phyloP scores from a whole-genome alignment of 1,140 invertebrate genomes.

The Zaprionus ghesquierei region DNA sequence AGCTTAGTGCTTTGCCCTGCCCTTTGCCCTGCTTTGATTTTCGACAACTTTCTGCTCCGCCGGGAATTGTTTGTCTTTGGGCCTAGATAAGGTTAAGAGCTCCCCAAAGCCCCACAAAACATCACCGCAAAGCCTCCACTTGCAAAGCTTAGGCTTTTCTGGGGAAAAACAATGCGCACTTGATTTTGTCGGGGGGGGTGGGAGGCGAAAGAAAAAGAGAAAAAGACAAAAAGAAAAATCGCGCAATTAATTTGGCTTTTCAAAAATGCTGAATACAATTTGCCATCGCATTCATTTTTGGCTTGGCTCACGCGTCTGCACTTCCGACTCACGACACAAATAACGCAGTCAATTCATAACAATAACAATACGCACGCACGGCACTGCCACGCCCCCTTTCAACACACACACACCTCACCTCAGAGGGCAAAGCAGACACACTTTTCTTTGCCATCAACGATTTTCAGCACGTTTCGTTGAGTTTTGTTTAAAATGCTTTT shows the following conservation, averaged over 20 bases:
- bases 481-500: slow-evolving; percentile 78
- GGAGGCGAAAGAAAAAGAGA: not conserved
- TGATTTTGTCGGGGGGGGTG: not conserved
- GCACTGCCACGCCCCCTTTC: not conserved
- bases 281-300: slow-evolving; percentile 3
- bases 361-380: slow-evolving; percentile 46
- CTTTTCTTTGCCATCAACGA: slow-evolving; percentile 64
- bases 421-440: slow-evolving; percentile 27
- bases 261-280: not conserved
- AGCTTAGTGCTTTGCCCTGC: slow-evolving; percentile 38
- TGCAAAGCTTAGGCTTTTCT: not conserved
- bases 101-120: slow-evolving; percentile 12
- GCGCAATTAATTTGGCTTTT: slow-evolving; percentile 15
- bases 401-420: not conserved
- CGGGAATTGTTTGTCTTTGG: slow-evolving; percentile 10
- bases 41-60: slow-evolving; percentile 16
- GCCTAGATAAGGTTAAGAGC: slow-evolving; percentile 26
- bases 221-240: not conserved
- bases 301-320: slow-evolving; percentile 43
- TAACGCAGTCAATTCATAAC: slow-evolving; percentile 58
- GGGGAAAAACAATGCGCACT: slow-evolving; percentile 11
- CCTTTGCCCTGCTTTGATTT: slow-evolving; percentile 39
- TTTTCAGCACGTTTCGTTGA: slow-evolving; percentile 75
- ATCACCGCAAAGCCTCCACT: slow-evolving; percentile 3
- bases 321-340: slow-evolving; percentile 42